phyloP scores from a whole-genome alignment of 2,113 vertebrate species.

The Holacanthus passer region DNA sequence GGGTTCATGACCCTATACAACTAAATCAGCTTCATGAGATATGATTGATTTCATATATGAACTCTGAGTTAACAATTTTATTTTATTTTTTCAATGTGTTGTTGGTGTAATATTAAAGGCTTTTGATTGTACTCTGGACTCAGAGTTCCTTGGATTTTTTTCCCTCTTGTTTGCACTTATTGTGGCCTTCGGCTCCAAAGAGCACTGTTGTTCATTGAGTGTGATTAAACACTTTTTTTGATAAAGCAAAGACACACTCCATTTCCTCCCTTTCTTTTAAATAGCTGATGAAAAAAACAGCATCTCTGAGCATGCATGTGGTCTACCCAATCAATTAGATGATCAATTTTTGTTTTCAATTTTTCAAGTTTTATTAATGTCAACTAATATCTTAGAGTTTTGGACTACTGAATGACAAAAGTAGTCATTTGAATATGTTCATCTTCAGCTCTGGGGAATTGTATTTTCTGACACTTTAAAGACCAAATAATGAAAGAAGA shows the following conservation, averaged over 20 bases:
- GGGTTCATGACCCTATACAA: neutral
- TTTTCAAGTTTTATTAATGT: too few species aligned
- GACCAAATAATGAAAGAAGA: neutral
- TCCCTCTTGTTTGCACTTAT: neutral
- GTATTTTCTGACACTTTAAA: too few species aligned
- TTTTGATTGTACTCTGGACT: neutral
- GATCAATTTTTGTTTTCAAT: too few species aligned
- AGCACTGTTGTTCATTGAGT: neutral
- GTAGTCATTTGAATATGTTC: neutral
- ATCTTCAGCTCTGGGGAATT: neutral
- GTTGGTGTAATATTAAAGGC: neutral
- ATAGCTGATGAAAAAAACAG: too few species aligned
- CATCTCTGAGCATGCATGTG: too few species aligned
- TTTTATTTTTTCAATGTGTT: neutral
- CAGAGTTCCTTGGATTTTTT: neutral
- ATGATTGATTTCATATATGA: neutral
- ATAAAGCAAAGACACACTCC: too few species aligned
- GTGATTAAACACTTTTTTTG: neutral
- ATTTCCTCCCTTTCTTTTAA: too few species aligned
- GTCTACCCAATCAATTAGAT: too few species aligned
- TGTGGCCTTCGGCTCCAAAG: neutral
- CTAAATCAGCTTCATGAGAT: neutral
- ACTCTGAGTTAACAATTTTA: neutral
- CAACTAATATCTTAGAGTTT: too few species aligned
- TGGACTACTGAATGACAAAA: neutral